phyloP scores from a whole-genome alignment of 2,113 vertebrate species.

The Malurus elegans region DNA sequence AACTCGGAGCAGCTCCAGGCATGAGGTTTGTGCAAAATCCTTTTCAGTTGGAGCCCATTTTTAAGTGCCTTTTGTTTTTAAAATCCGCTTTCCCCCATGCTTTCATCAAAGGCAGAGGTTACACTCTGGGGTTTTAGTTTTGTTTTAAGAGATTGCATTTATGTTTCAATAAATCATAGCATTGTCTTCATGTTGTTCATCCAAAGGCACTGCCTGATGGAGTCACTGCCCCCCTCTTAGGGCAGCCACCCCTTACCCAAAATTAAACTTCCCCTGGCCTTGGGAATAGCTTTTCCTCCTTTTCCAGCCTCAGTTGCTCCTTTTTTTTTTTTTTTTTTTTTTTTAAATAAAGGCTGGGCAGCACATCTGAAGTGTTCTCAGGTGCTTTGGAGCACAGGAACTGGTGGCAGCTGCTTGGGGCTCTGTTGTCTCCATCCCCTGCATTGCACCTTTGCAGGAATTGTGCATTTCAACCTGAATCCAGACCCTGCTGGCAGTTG shows the following conservation, averaged over 20 bases:
- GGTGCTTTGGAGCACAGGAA: background rate
- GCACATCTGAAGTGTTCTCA: background rate
- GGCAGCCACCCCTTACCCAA: background rate
- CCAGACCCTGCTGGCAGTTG: background rate
- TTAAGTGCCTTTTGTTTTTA: conserved; percentile 64
- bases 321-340: background rate
- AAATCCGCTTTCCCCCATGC: conserved; percentile 1
- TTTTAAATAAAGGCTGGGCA: background rate
- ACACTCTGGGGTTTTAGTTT: background rate
- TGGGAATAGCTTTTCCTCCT: background rate
- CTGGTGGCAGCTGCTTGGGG: background rate
- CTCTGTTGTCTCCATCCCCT: background rate
- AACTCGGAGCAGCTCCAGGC: background rate
- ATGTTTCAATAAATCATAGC: background rate
- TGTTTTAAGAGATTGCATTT: background rate
- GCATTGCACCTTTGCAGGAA: rapidly evolving
- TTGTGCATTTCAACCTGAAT: background rate
- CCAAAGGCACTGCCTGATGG: background rate
- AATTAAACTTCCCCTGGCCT: background rate
- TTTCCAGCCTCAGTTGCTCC: background rate
- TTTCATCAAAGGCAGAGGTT: background rate
- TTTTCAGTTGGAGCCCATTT: conserved; percentile 19
- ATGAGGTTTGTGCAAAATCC: background rate
- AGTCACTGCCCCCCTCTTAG: background rate
- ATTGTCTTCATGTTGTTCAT: background rate